Conservation (phyloP, 2,888 invertebrate genomes). For the Entomobrya multifasciata region DNA sequence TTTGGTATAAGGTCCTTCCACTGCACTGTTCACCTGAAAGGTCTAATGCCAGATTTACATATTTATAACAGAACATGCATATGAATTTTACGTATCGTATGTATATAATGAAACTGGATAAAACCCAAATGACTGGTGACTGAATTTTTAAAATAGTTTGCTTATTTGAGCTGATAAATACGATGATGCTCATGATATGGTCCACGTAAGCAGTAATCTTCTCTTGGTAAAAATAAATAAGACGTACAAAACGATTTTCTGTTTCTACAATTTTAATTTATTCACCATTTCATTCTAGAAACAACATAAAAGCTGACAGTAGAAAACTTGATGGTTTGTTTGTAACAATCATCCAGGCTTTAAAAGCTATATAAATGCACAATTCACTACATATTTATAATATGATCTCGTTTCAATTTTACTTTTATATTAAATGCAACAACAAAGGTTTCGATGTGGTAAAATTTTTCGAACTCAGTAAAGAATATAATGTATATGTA, state of each 20-base stretch:
- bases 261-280: conserved; percentile 67
- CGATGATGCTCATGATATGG: too few relatives aligned
- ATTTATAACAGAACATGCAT: too few relatives aligned
- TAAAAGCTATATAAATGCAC: conserved; percentile 64
- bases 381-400: conserved; percentile 54
- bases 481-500: too few relatives aligned
- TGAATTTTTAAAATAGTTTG: not conserved
- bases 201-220: too few relatives aligned
- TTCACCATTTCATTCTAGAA: conserved; percentile 58
- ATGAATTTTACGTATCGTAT: not conserved
- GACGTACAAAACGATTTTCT: too few relatives aligned
- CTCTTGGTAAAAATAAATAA: too few relatives aligned
- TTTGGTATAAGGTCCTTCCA: too few relatives aligned
- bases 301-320: conserved; percentile 64
- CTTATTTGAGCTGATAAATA: too few relatives aligned
- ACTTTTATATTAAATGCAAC: not conserved
- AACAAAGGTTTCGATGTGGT: too few relatives aligned
- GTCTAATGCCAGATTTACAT: too few relatives aligned
- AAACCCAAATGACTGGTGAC: not conserved
- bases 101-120: not conserved
- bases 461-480: conserved; percentile 14
- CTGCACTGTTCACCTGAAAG: too few relatives aligned
- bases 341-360: conserved; percentile 61
- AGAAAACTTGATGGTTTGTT: conserved; percentile 63
- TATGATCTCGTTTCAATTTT: conserved; percentile 31